Conservation (phyloP, 2,888 invertebrate genomes). For the Vesta saturnalis region DNA sequence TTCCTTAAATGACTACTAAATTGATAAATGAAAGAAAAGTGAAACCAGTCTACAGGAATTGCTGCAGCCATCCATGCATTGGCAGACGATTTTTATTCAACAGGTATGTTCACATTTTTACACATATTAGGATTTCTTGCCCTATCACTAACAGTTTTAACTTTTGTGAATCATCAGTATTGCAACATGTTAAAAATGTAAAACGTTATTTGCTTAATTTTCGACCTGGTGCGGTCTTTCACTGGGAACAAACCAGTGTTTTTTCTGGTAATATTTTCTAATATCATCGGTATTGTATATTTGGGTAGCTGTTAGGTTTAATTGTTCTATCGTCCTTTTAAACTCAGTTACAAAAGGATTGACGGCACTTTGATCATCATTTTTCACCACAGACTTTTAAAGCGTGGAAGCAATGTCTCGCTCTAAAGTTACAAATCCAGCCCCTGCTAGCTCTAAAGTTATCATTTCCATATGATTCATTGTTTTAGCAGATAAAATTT, state of each 20-base stretch:
- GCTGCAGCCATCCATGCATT: no score
- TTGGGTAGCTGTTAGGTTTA: background rate
- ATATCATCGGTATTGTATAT: background rate
- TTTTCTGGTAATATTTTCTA: background rate
- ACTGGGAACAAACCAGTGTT: background rate
- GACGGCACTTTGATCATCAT: background rate
- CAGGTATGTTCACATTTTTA: no score
- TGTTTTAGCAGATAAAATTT: no score
- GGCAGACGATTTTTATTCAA: no score
- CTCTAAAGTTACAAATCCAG: background rate
- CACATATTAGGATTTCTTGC: no score
- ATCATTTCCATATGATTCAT: background rate
- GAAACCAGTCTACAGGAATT: no score
- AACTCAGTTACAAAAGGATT: background rate
- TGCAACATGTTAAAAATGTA: constrained; percentile 2
- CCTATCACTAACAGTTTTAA: no score
- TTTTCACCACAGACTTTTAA: background rate
- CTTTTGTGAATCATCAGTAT: background rate
- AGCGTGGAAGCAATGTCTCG: background rate
- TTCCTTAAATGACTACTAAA: no score
- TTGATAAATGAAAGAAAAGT: no score
- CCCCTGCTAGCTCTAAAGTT: background rate
- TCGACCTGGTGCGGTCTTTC: background rate
- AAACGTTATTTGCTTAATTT: background rate
- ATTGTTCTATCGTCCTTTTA: background rate